Evolutionary conservation across 1,140 invertebrate genomes (phyloP).

Genomic region (Anagrus nilaparvatae): DNA sequence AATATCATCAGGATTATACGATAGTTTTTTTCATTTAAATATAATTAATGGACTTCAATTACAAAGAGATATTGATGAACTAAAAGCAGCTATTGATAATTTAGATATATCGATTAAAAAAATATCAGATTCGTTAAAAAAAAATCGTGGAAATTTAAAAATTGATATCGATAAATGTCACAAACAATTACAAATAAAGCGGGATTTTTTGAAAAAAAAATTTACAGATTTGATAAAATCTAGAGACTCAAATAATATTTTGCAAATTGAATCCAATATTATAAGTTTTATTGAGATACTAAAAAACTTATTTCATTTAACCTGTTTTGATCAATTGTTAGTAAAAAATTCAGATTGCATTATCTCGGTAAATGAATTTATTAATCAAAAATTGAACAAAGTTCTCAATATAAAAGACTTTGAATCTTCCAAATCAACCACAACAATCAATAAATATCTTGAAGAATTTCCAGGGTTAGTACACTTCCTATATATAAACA

Average conservation of each 20-base stretch:
- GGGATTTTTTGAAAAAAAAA: conserved; percentile 58
- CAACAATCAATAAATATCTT: conserved; percentile 74
- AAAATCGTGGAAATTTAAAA: conserved; percentile 42
- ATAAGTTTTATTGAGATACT: conserved; percentile 50
- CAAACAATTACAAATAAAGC: conserved; percentile 50
- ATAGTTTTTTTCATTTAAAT: conserved; percentile 51
- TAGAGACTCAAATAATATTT: conserved; percentile 46
- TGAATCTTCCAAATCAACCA: conserved; percentile 48
- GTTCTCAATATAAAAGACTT: conserved; percentile 41
- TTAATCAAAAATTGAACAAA: conserved; percentile 42
- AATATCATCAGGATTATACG: conserved; percentile 49
- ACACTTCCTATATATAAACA: conserved; percentile 76
- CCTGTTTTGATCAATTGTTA: conserved; percentile 52
- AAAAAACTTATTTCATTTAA: conserved; percentile 51
- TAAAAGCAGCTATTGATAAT: conserved; percentile 51
- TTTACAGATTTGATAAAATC: conserved; percentile 53
- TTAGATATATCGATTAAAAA: conserved; percentile 52
- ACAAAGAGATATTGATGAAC: conserved; percentile 49
- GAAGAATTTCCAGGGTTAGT: conserved; percentile 81
- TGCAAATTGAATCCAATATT: conserved; percentile 53
- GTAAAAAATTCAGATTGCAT: conserved; percentile 38
- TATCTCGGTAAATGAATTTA: conserved; percentile 32
- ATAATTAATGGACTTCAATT: conserved; percentile 49
- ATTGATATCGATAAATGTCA: conserved; percentile 48
- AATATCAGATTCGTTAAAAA: conserved; percentile 51